phyloP scores from a whole-genome alignment of 2,113 vertebrate genomes.

The Cinclus mexicanus region DNA sequence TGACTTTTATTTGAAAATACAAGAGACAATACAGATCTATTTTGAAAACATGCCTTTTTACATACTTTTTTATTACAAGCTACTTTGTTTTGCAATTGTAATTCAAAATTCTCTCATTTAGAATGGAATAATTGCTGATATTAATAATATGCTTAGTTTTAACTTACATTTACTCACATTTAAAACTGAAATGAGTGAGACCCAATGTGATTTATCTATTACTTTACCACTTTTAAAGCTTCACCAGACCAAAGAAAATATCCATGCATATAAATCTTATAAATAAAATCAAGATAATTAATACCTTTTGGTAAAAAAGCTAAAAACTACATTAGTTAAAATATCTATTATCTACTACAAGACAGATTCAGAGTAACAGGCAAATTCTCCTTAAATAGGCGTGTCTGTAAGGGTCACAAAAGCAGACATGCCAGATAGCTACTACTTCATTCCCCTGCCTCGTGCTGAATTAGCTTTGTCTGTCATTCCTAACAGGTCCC shows the following conservation, averaged over 20 bases:
- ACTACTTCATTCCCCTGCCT: not conserved
- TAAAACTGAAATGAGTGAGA: not conserved
- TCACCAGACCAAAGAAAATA: not conserved
- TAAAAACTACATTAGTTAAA: slow-evolving; percentile 32
- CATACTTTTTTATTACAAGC: not conserved
- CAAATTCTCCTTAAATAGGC: not conserved
- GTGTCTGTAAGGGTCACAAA: not conserved
- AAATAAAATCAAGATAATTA: not conserved
- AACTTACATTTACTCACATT: not conserved
- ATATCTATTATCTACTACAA: not conserved
- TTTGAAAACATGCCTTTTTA: not conserved
- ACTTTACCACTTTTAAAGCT: not conserved
- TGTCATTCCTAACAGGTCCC: not conserved
- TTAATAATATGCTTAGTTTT: not conserved
- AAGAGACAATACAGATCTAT: not conserved
- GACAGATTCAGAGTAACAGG: not conserved
- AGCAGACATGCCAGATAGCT: not conserved
- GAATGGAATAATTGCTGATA: not conserved
- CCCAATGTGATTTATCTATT: not conserved
- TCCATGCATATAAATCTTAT: not conserved
- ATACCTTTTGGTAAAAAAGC: not conserved
- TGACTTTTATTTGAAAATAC: slow-evolving; percentile 8
- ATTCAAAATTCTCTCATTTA: not conserved
- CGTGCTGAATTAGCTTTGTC: not conserved
- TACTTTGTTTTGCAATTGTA: not conserved